Base-by-base conservation (phyloP, 2,113 vertebrate species). In the Natator depressus region DNA sequence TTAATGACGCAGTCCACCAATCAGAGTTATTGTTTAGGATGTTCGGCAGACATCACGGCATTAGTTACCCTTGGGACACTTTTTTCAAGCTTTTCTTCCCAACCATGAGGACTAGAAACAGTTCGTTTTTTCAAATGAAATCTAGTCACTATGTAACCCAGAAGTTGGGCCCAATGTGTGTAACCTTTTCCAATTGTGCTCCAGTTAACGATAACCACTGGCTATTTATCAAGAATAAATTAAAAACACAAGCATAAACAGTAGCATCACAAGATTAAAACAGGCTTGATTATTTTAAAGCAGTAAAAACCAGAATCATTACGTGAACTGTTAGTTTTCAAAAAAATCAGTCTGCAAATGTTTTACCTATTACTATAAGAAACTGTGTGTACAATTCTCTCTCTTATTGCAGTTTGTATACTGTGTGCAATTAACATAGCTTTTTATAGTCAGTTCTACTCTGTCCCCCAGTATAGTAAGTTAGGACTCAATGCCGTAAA, bases 31-130 rank as follows among this genome's bases (percentile, higher is more conserved):
- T 42, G 38, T 42, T 46, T 76, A 13, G n/a, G 22, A 38, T 42
- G 10, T 14, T 20, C 24, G 47, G 22, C 85, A 42, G 0, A 0
- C 20, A 85, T 27, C 24, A 49, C 6, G 27, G 42, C 50, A 27
- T 49, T 65, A 2, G 5, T 55, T 57, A 51, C 24, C 72, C 65
- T 51, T 2, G 3, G 2, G 14, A 62, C 50, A n/a, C 1, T 80
- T 51, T 27, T 42, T 27, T 3, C 16, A 89, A 85, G 20, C 17
- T 80, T 75, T 16, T 47, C 35, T 80, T 65, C 13, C 50, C 20
- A 65, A 80, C 38, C 11, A 17, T 6, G 9, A 87, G 91, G 65
- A 54, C 3, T 49, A 38, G 55, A 72, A 72, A 5, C 6, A 49
- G n/a, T 2, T 80, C 84, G 7, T 82, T 89, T 42, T 84, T 79